Conservation (phyloP, 2,888 invertebrate species). For the Dryococelus australis region DNA sequence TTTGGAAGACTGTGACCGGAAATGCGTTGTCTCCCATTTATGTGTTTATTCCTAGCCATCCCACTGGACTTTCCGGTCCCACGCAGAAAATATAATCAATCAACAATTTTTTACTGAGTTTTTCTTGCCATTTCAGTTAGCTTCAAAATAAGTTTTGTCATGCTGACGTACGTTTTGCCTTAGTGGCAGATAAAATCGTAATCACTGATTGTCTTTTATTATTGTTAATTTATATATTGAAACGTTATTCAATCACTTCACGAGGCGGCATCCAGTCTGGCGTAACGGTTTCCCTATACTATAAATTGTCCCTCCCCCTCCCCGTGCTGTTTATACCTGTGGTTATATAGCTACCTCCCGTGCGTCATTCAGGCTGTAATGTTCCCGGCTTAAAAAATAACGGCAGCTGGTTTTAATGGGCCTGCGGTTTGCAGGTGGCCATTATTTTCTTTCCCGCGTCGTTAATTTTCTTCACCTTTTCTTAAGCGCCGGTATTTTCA, state of each 20-base stretch:
- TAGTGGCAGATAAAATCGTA: too few relatives aligned
- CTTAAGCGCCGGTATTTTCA: neutral
- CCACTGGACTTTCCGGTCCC: too few relatives aligned
- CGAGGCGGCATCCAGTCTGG: neutral
- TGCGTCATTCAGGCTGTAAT: neutral
- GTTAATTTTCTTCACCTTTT: neutral
- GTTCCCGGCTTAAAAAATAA: neutral
- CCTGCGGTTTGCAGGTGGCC: neutral
- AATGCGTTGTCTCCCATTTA: too few relatives aligned
- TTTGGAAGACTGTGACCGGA: too few relatives aligned
- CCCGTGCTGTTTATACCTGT: neutral
- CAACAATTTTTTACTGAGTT: too few relatives aligned
- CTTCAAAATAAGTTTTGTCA: too few relatives aligned
- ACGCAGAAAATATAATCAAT: too few relatives aligned
- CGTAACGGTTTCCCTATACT: neutral
- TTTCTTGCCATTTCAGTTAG: too few relatives aligned
- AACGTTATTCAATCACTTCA: neutral
- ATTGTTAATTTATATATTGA: neutral
- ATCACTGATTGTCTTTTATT: too few relatives aligned
- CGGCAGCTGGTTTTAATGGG: neutral
- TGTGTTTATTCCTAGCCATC: too few relatives aligned
- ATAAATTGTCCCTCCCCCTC: neutral
- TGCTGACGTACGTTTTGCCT: too few relatives aligned
- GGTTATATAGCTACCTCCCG: neutral
- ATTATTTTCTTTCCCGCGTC: neutral